These are phyloP conservation scores for Brachionus sp. DNA, from an alignment of 1,140 invertebrate genomes.

Conservation along the genomic window DNA sequence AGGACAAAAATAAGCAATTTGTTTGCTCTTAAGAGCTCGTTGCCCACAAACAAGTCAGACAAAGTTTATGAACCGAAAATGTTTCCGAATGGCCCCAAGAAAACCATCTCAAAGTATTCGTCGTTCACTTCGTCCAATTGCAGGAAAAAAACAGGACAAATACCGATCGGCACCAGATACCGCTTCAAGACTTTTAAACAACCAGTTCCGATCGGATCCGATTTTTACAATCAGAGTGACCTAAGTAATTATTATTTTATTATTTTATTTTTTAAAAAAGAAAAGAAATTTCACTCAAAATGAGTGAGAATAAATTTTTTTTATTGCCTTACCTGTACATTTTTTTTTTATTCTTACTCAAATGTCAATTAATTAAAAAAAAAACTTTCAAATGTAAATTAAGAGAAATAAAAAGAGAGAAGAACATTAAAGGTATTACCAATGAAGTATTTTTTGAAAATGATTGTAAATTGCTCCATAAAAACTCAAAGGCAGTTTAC, in stretches of 20 bases:
- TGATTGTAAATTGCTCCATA: neutral
- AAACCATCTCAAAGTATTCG: neutral
- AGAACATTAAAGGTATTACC: neutral
- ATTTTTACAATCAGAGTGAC: neutral
- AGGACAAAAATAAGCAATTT: neutral
- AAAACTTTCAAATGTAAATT: neutral
- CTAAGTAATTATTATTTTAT: neutral
- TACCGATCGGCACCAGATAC: neutral
- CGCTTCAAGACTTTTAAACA: conserved; percentile 2
- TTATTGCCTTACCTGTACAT: neutral
- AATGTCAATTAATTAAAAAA: neutral
- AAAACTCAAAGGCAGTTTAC: too few relatives aligned
- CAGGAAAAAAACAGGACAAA: neutral
- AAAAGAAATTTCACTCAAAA: too few relatives aligned
- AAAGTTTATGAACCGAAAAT: neutral
- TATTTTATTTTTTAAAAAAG: neutral
- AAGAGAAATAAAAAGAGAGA: conserved; percentile 5
- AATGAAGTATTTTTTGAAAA: conserved; percentile 16
- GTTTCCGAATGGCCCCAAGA: neutral
- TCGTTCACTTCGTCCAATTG: neutral
- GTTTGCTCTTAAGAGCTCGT: neutral
- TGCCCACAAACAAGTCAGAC: neutral
- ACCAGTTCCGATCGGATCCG: neutral
- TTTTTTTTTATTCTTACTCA: conserved; percentile 6
- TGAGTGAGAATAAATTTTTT: too few relatives aligned